Base-by-base conservation (phyloP, 1,140 invertebrate genomes). In the Xylocopa sonorina region DNA sequence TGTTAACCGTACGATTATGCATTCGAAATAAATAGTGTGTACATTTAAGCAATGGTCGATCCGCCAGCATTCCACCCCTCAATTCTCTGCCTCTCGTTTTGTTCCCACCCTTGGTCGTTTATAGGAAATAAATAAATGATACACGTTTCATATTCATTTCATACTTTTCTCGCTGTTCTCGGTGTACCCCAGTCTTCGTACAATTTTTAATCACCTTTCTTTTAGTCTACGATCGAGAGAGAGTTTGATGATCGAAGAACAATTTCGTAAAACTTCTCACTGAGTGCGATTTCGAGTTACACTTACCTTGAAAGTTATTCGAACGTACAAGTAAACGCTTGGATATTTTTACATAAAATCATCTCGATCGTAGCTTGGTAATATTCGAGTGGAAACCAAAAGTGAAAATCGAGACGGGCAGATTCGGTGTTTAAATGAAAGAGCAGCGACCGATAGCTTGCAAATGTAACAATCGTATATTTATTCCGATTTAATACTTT, bases 21-120 rank as follows among this genome's bases (percentile, higher is more conserved):
- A 91, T 92, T 93, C 88, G 89, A 92, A 92, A 92, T 92, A 93
- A 93, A 92, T 90, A 90, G 89, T 91, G 90, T 91, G 89, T 88
- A 78, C 86, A 87, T 88, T 89, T 85, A 88, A 85, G 53, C 76
- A 76, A 79, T 6, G 5, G 32, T 24, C 55, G 43, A 81, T 73
- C 27, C 71, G 50, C 46, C 53, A 53, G 38, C 68, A 62, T 55
- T 72, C n/a, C 67, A 71, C 58, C 67, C 78, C n/a, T 27, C 32
- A 27, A 74, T 48, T 46, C 32, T 46, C 18, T 27, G 3, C n/a
- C 34, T n/a, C n/a, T n/a, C 41, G 24, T 24, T 38, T 14, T 46
- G 3, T 43, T 24, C 24, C n/a, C 1, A 46, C 12, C 12, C 24
- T 38, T 27, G 14, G 27, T 24, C 21, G 7, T 41, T 63, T 32